Evolutionary conservation across 2,113 vertebrate genomes (phyloP).

Genomic region (Peromyscus polionotus): DNA sequence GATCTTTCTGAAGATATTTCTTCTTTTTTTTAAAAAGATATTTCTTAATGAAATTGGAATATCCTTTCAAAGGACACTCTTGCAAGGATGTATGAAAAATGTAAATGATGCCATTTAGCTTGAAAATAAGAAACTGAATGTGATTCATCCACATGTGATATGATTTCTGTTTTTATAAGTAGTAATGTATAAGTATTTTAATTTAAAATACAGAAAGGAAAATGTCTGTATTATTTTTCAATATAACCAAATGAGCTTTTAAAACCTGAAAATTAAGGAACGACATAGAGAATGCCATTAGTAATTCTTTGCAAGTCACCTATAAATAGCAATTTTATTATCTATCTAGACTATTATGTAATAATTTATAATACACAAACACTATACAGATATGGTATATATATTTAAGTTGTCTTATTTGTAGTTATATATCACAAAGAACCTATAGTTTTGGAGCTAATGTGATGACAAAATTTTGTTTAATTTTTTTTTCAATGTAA

Average conservation of each 20-base stretch:
- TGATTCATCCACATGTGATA: background rate
- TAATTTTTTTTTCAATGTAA: background rate
- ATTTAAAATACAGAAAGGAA: constrained; percentile 23
- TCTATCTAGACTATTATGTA: background rate
- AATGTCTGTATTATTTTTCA: background rate
- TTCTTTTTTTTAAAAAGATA: no score
- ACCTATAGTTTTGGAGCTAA: background rate
- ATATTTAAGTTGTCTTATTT: background rate
- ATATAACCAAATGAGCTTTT: background rate
- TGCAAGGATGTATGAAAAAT: background rate
- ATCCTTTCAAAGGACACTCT: background rate
- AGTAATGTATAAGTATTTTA: background rate
- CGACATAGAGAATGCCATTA: background rate
- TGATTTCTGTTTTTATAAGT: background rate
- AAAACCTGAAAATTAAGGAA: background rate
- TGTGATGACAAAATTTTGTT: background rate
- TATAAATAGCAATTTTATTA: background rate
- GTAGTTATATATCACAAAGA: background rate
- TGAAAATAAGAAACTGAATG: background rate
- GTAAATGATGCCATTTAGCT: background rate
- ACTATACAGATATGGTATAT: background rate
- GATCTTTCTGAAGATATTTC: background rate
- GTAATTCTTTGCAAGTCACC: background rate
- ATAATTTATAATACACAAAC: background rate
- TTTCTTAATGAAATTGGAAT: background rate